Evolutionary conservation across 1,140 invertebrate genomes (phyloP), one percentile per base, ranked within the genome.

Genomic region (Camponotus vicinus): DNA sequence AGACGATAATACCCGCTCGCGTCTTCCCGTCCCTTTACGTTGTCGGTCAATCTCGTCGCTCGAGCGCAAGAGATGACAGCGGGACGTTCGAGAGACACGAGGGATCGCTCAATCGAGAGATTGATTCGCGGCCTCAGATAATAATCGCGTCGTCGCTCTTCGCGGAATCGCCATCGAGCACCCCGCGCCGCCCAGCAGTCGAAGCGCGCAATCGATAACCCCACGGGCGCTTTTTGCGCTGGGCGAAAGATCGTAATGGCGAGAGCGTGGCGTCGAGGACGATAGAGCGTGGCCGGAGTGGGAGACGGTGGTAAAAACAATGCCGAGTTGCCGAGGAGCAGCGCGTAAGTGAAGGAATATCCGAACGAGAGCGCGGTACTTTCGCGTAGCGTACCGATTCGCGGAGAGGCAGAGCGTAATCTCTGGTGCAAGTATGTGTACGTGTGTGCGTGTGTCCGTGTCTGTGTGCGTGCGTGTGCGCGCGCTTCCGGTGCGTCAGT

Each of bases 191-290:
- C 2, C n/a, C 45, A 21, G 37, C 15, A 73, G 79, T 83, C 69
- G 69, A 75, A 73, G 55, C 6, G 66, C 42, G 55, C 67, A 83
- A 83, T 83, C 79, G 69, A 83, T 83, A 83, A 83, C 37, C 69
- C 55, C n/a, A 57, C 69, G 55, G 52, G 45, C 79, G 55, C 40
- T 83, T 83, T 83, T 83, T 83, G 79, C 55, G 59, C 49, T 83
- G 55, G 40, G 21, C 79, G 69, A 73, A n/a, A 45, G 69, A 76
- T 82, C 61, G 80, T 66, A 73, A 90, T 90, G 89, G 89, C 86
- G 88, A 89, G 76, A 90, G 88, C 80, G 89, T 90, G 89, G 89
- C 89, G 88, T 90, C 86, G 79, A 90, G 59, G 66, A 63, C 63
- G 84, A 85, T 77, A 77, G 49, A 52, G 49, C 15, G 64, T 64